Evolutionary conservation across 2,797 vertebrate species (phyloP).

Genomic region (Myotis vivesi): DNA sequence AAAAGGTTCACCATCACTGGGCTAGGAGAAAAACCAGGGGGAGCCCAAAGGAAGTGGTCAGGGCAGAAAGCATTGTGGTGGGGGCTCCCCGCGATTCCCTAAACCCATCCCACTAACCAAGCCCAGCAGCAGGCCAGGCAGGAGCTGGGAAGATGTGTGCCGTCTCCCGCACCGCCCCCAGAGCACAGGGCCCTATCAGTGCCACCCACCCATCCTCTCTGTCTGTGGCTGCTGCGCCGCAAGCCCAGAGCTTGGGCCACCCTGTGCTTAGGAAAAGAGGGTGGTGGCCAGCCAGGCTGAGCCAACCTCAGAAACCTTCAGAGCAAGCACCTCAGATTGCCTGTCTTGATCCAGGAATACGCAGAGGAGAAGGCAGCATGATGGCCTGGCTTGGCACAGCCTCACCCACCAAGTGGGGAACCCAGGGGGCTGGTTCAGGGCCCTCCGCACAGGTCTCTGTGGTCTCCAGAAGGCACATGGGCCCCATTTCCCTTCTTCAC

Average conservation of each 20-base stretch:
- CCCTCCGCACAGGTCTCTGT: no score
- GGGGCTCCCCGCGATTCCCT: not conserved
- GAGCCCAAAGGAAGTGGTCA: not conserved
- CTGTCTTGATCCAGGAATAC: not conserved
- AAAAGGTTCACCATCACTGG: no score
- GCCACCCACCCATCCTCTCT: not conserved
- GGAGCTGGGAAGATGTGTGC: no score
- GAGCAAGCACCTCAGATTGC: not conserved
- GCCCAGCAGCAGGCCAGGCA: not conserved
- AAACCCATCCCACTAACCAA: not conserved
- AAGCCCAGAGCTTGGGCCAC: not conserved
- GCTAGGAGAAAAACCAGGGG: not conserved
- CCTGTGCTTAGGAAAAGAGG: not conserved
- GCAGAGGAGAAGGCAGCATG: not conserved
- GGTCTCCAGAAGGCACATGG: no score
- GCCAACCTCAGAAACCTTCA: not conserved
- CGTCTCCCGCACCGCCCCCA: not conserved
- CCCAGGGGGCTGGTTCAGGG: no score
- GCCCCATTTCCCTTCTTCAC: no score
- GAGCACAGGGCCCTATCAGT: not conserved
- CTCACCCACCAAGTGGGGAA: not conserved
- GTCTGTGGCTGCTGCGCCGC: not conserved
- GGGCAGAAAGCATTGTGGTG: not conserved
- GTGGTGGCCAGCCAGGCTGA: not conserved
- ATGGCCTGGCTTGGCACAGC: rapidly evolving